Evolutionary conservation across 2,888 invertebrate species (phyloP).

Genomic region (Corbicula japonica): DNA sequence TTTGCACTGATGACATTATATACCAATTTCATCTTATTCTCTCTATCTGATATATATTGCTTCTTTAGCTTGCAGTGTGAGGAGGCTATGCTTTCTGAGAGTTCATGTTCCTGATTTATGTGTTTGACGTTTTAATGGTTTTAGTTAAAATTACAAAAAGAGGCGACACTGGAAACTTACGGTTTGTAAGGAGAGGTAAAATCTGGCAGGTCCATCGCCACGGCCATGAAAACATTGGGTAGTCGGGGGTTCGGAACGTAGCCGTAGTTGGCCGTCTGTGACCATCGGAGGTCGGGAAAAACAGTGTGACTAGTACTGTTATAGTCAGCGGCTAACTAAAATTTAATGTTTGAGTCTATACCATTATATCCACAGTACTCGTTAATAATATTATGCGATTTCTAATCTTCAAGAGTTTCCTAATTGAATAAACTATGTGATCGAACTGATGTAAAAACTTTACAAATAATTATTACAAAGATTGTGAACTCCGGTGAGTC

Average conservation of each 20-base stretch:
- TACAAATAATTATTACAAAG: neutral
- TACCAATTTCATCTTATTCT: no score
- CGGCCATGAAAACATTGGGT: conserved; percentile 80
- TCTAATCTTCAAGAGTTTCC: neutral
- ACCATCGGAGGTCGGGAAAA: conserved; percentile 76
- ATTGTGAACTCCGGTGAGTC: neutral
- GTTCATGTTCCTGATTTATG: no score
- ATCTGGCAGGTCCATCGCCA: conserved; percentile 81
- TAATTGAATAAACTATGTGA: neutral
- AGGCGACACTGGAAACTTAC: no score
- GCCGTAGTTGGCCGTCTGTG: conserved; percentile 78
- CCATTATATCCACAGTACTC: neutral
- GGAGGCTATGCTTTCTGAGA: no score
- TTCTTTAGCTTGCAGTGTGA: no score
- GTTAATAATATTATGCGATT: no score
- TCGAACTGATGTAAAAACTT: neutral
- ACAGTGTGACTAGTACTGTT: conserved; percentile 28
- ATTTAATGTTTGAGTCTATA: neutral
- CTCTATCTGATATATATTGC: no score
- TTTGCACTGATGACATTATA: no score
- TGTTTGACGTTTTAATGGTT: neutral
- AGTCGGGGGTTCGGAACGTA: conserved; percentile 76
- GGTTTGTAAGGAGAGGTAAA: conserved; percentile 70
- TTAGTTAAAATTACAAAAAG: conserved; percentile 4
- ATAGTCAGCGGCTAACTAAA: conserved; percentile 25